phyloP scores from a whole-genome alignment of 2,888 invertebrate species.

The Philopedon plagiatum region DNA sequence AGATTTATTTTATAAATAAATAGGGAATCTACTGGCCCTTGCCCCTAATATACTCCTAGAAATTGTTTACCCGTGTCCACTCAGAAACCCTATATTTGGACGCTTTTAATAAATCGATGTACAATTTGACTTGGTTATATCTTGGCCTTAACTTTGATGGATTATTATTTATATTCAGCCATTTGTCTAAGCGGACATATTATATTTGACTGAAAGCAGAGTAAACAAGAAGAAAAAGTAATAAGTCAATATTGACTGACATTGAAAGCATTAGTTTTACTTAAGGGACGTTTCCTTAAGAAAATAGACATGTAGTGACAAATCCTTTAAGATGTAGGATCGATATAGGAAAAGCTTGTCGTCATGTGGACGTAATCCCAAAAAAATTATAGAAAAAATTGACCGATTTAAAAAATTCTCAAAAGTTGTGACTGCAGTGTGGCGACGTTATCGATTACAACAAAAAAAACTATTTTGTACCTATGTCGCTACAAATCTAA shows the following conservation, averaged over 20 bases:
- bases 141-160: slow-evolving; percentile 25
- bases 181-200: slow-evolving; percentile 25
- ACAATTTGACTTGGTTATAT: slow-evolving; percentile 14
- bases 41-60: background rate
- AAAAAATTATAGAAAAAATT: no score
- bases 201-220: slow-evolving; percentile 16
- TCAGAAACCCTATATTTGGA: background rate
- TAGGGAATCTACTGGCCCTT: no score
- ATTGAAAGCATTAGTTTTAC: slow-evolving; percentile 27
- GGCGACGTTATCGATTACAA: no score
- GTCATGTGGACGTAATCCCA: no score
- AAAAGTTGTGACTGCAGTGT: no score
- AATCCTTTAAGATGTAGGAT: background rate
- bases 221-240: slow-evolving; percentile 28
- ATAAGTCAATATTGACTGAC: slow-evolving; percentile 30
- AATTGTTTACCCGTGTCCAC: slow-evolving; percentile 7
- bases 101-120: slow-evolving; percentile 20
- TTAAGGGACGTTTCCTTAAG: slow-evolving; percentile 2
- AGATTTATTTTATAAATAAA: no score
- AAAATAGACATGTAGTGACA: slow-evolving; percentile 12
- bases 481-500: no score
- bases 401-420: no score
- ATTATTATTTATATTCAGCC: slow-evolving; percentile 31
- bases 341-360: no score
- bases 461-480: no score